These are phyloP conservation scores for Zaprionus africanus DNA, from an alignment of 1,140 invertebrate species.

Conservation along the genomic window DNA sequence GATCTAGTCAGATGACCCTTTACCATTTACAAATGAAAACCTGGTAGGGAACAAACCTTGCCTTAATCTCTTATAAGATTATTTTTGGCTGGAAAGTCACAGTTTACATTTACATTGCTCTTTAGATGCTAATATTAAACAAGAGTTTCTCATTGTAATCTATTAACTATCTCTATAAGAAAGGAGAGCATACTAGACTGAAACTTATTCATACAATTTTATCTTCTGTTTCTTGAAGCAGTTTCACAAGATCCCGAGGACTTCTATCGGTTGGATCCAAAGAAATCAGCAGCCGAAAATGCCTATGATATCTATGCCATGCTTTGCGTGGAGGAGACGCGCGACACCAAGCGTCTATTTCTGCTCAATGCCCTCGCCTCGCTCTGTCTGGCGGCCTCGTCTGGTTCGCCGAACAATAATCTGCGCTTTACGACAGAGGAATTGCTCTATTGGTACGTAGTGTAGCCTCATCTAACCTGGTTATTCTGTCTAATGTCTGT, in stretches of 20 bases:
- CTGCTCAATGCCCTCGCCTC: slow-evolving; percentile 80
- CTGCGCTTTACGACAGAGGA: slow-evolving; percentile 91
- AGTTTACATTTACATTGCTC: no score
- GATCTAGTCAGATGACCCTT: no score
- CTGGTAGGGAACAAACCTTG: no score
- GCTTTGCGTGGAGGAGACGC: slow-evolving; percentile 72
- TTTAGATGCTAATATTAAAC: no score
- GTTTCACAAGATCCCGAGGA: slow-evolving; percentile 81
- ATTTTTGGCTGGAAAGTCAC: no score
- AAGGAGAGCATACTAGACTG: no score
- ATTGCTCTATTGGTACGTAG: slow-evolving; percentile 90
- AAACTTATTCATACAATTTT: background rate
- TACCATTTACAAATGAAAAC: no score
- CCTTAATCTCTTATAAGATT: no score
- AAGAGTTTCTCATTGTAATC: no score
- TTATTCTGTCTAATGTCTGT: background rate
- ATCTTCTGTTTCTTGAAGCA: slow-evolving; percentile 26
- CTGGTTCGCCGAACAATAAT: slow-evolving; percentile 78
- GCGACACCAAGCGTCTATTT: slow-evolving; percentile 77
- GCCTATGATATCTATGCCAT: slow-evolving; percentile 77
- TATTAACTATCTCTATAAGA: no score
- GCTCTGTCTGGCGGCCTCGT: slow-evolving; percentile 82
- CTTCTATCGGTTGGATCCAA: slow-evolving; percentile 76
- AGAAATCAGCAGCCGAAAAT: slow-evolving; percentile 76
- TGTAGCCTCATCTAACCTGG: background rate